phyloP scores from a whole-genome alignment of 1,140 invertebrate species.

The Mamestra configurata region DNA sequence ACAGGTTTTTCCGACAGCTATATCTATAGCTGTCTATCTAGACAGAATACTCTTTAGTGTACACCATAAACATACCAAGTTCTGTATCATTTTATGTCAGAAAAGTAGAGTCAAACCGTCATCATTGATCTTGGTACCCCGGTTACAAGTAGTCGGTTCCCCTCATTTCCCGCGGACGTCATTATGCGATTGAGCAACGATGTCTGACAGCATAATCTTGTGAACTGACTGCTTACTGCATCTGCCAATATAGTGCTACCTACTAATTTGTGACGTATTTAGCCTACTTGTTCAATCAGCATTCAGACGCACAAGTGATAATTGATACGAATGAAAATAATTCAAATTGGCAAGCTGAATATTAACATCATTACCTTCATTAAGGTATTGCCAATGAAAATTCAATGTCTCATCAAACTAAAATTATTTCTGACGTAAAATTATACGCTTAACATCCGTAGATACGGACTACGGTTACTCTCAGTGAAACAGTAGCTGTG shows the following conservation, averaged over 20 bases:
- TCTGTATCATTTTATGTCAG: no score
- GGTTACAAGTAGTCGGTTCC: neutral
- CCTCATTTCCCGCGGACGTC: neutral
- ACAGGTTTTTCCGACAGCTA: neutral
- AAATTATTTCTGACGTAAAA: no score
- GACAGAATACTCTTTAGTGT: no score
- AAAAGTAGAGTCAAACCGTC: no score
- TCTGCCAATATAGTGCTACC: neutral
- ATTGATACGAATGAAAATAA: neutral
- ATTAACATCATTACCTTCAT: no score
- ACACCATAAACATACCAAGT: no score
- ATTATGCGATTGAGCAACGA: neutral
- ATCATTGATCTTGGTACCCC: neutral
- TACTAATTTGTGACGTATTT: neutral
- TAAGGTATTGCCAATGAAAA: no score
- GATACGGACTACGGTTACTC: no score
- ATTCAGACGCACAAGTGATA: neutral
- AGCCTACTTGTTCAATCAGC: neutral
- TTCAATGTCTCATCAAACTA: no score
- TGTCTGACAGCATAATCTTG: neutral
- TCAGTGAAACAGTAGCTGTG: no score
- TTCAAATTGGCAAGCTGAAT: neutral
- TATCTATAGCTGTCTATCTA: no score
- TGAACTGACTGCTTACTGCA: neutral
- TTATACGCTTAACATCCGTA: no score